Base-by-base conservation (phyloP, 2,888 invertebrate species). In the Mimachlamys varia region DNA sequence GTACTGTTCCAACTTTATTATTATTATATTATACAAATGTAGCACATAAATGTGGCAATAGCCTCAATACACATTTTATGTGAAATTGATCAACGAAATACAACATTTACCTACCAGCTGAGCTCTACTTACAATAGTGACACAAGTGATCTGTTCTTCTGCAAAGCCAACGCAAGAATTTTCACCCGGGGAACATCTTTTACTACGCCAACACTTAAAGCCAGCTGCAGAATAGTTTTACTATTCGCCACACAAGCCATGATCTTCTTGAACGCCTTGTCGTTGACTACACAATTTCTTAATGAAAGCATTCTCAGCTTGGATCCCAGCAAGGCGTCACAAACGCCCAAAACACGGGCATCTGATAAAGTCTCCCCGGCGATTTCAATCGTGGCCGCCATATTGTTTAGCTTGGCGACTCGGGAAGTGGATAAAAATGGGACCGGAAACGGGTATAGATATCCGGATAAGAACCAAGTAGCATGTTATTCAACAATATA, bases 101-200 rank as follows among this genome's bases (percentile, higher is more conserved):
- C 1, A 2, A 53, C 19, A 17, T 53, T 19, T 53, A 12, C 13
- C 19, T 2, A 19, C n/a, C n/a, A 22, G 22, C 7, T 22, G 58
- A n/a, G 15, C 4, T 22, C n/a, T 88, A 94, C 96, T 95, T 94
- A 96, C 96, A 95, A 94, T 17, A 96, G 90, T 3, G 95, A 94
- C 44, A 93, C 93, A 17, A 96, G 91, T 15, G 95, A 95, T 88
- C 93, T 89, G 90, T 96, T 96, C 49, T 92, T 94, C 87, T 93
- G 92, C 5, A 96, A 90, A 15, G 94, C 94, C 49, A 92, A 92
- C 49, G 95, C 94, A 19, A 96, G 91, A 33, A 93, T 90, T 89
- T 95, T 94, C 0, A 95, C 92, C 38, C 95, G 92, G 19, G 92
- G 92, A 13, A 92, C 89, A 88, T 93, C 93, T 17, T 90, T 92